phyloP scores from a whole-genome alignment of 2,113 vertebrate species.

The Hystrix brachyura region DNA sequence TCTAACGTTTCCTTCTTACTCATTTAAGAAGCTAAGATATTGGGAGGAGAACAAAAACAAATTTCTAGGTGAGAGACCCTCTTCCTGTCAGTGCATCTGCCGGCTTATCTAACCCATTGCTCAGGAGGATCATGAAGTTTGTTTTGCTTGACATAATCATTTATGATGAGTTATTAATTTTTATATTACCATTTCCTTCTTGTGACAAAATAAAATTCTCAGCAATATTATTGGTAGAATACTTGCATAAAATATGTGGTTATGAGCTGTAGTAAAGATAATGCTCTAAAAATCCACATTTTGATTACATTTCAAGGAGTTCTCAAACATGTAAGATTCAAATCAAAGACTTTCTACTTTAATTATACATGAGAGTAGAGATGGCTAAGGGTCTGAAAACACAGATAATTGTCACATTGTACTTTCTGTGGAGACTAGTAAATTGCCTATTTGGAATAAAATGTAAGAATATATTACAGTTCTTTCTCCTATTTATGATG shows the following conservation, averaged over 20 bases:
- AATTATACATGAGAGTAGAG: not conserved
- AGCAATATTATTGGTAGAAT: constrained; percentile 37
- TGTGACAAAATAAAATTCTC: constrained; percentile 39
- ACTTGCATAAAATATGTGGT: not conserved
- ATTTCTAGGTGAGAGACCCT: not conserved
- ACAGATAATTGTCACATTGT: not conserved
- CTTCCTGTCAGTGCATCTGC: not conserved
- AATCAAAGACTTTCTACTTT: not conserved
- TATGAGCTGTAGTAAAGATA: not conserved
- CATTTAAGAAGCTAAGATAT: not conserved
- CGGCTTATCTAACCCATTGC: not conserved
- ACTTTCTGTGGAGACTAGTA: not conserved
- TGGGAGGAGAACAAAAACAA: constrained; percentile 6
- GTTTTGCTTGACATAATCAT: not conserved
- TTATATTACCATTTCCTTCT: not conserved
- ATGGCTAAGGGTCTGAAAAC: not conserved
- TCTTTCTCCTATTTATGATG: constrained; percentile 11
- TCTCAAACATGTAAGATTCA: not conserved
- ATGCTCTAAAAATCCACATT: not conserved
- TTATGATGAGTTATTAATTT: not conserved
- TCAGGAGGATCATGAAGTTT: not conserved
- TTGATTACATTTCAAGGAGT: not conserved
- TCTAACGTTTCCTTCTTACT: not conserved
- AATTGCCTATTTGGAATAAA: constrained; percentile 18
- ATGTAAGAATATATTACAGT: not conserved